Evolutionary conservation across 1,140 invertebrate genomes (phyloP), one percentile per base, ranked within the genome.

Genomic region (Meloidogyne floridensis): DNA sequence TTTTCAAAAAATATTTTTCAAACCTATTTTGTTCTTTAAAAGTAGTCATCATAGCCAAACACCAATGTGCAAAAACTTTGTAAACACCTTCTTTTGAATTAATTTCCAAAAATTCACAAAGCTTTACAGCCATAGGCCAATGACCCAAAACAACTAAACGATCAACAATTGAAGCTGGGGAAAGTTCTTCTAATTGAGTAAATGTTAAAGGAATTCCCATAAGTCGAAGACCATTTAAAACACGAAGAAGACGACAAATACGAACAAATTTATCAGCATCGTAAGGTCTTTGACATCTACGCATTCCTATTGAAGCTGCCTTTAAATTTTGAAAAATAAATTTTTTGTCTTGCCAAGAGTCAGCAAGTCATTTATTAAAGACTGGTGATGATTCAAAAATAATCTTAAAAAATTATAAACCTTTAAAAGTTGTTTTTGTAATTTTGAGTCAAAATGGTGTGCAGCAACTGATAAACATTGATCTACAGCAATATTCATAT

Each of bases 401-500:
- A 51, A 47, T 2, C 2, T 32, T 32, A 15, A 11, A 80, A 69
- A 42, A 18, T 47, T 47, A 6, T 4, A 43, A 53, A 84, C 83
- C 32, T 65, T 59, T 9, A 83, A 47, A 7, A 84, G 42, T 7
- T 54, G 69, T 42, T 83, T 83, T 42, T 84, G 83, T 18, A 80
- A 20, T 47, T 15, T 20, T 11, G 83, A 53, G 47, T 84, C 72
- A 59, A 84, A 84, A 80, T 84, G 83, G 51, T 84, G 72, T 5
- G 83, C 83, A 6, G 81, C 82, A 43, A 82, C 81, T 51, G 72
- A 69, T 20, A 84, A 47, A 77, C 83, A 84, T 76, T 84, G 76
- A 18, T 84, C 75, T 11, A 84, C 79, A 42, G 83, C 83, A 18
- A 51, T 47, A 7, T n/a, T 13, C 71, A 84, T 80, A 47, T 76